Percentiles rank a stretch among this genome's conserved stretches.
Conservation (phyloP, 2,888 invertebrate genomes). For the Tridacna gigas region DNA sequence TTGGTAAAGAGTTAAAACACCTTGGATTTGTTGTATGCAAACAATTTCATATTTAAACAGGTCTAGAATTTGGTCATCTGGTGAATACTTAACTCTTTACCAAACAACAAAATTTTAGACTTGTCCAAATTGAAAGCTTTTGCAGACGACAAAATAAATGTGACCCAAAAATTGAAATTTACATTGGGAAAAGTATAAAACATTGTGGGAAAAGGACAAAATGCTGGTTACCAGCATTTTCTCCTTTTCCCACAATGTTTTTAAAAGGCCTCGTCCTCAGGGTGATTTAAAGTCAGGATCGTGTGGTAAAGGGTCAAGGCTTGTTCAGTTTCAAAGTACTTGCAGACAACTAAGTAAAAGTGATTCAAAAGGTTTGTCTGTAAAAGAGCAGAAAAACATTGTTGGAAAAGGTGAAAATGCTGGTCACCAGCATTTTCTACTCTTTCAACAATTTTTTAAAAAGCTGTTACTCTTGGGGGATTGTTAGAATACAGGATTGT, state of each 20-base stretch:
- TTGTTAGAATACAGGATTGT: background rate
- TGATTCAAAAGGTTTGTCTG: background rate
- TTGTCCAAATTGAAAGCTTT: too few species aligned
- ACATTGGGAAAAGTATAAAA: background rate
- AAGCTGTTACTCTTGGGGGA: background rate
- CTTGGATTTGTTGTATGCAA: too few species aligned
- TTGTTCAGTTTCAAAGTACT: background rate
- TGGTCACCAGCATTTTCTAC: background rate
- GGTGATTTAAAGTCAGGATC: too few species aligned
- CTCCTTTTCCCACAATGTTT: constrained; percentile 1
- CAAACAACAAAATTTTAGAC: too few species aligned
- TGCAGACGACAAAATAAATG: too few species aligned
- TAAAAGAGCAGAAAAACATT: background rate
- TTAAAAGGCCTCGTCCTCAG: background rate
- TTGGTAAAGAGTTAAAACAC: too few species aligned
- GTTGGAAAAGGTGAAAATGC: background rate
- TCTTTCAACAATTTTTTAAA: background rate
- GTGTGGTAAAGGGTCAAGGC: background rate
- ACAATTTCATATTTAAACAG: too few species aligned
- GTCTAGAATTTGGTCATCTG: too few species aligned
- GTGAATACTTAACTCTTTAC: too few species aligned
- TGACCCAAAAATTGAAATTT: too few species aligned
- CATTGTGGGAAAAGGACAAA: background rate
- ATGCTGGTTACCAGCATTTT: background rate
- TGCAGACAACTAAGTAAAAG: background rate